A percentile compares a stretch with the other conserved stretches of the same genome.
Evolutionary conservation across 1,140 invertebrate species (phyloP).

Genomic region (Neotoxoptera formosana): DNA sequence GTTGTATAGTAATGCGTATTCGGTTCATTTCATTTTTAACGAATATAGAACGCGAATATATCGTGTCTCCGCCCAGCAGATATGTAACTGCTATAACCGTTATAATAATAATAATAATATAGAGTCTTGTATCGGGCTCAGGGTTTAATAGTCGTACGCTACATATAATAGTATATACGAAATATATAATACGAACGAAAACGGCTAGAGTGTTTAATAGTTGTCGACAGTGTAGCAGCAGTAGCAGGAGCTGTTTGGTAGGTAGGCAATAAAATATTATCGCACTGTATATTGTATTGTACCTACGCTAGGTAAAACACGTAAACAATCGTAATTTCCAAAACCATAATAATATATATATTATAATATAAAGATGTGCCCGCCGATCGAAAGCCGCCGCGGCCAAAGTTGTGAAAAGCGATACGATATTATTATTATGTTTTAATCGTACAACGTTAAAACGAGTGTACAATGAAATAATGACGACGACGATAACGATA

Average conservation of each 20-base stretch:
- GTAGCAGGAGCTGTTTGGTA: no score
- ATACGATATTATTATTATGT: not conserved
- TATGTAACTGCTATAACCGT: no score
- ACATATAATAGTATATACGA: no score
- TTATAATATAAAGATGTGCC: not conserved
- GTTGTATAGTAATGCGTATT: no score
- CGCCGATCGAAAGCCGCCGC: not conserved
- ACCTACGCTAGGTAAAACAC: not conserved
- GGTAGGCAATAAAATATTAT: not conserved
- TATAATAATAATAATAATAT: no score
- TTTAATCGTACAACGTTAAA: not conserved
- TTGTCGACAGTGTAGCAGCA: no score
- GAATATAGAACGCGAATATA: no score
- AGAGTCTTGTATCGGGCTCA: no score
- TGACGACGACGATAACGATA: not conserved
- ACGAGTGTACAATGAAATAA: not conserved
- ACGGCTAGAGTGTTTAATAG: not conserved
- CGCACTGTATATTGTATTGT: no score
- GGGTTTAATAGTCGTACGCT: no score
- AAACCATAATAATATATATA: not conserved
- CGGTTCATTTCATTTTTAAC: no score
- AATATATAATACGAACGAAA: not conserved
- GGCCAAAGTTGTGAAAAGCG: not conserved
- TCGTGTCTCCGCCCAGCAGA: no score
- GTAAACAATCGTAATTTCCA: constrained; percentile 13